These are phyloP conservation scores for Brachyhypopomus gauderio DNA, from an alignment of 2,113 vertebrate species.

Conservation along the genomic window DNA sequence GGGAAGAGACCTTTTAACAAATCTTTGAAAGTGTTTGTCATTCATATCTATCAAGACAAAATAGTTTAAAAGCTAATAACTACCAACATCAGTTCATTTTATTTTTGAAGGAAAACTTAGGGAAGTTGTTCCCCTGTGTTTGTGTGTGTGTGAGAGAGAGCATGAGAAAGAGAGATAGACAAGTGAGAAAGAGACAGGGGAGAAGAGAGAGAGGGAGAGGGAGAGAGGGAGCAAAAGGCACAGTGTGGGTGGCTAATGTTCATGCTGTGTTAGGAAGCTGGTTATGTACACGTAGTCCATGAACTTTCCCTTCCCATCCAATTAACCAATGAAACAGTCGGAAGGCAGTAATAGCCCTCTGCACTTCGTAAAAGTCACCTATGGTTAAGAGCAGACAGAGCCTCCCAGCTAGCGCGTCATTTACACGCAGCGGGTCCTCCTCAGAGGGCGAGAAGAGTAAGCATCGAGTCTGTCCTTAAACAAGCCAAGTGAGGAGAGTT, in stretches of 20 bases:
- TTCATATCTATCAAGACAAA: neutral
- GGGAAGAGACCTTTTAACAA: neutral
- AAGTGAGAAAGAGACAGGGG: no score
- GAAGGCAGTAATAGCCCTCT: slow-evolving; percentile 37
- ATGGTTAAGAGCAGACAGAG: slow-evolving; percentile 1
- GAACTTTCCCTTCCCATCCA: slow-evolving; percentile 38
- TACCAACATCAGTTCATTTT: neutral
- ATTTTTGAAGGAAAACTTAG: neutral
- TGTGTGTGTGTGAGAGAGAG: neutral
- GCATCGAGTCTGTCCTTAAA: neutral
- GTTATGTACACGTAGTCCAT: slow-evolving; percentile 40
- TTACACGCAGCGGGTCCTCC: neutral
- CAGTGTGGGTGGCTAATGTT: slow-evolving; percentile 20
- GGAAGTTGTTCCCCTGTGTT: neutral
- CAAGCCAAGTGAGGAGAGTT: neutral
- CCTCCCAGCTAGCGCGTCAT: neutral
- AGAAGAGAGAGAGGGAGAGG: no score
- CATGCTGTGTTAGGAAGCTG: slow-evolving; percentile 35
- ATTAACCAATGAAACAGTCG: slow-evolving; percentile 52
- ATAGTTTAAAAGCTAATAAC: neutral
- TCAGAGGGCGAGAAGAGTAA: neutral
- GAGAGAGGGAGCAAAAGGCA: no score
- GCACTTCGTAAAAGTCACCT: slow-evolving; percentile 37
- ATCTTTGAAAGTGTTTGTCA: no score
- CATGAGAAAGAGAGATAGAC: no score